Conservation (phyloP, 2,113 vertebrate species). For the Galemys pyrenaicus region DNA sequence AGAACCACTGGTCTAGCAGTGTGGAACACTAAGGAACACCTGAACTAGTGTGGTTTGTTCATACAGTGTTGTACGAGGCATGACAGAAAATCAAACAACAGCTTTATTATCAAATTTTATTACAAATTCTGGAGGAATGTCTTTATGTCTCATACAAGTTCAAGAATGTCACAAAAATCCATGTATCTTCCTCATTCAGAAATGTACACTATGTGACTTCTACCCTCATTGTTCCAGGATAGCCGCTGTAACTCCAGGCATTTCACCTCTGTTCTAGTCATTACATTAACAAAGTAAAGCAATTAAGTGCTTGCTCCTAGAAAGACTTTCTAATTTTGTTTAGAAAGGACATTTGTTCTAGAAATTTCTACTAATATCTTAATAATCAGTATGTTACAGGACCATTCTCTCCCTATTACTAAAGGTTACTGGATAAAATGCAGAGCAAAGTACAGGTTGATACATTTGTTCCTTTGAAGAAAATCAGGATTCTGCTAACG, state of each 20-base stretch:
- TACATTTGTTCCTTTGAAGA: neutral
- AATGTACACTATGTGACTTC: neutral
- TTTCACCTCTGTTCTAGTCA: neutral
- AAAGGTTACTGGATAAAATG: neutral
- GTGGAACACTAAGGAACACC: neutral
- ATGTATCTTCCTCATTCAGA: too few relatives aligned
- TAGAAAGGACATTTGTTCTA: neutral
- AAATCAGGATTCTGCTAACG: neutral
- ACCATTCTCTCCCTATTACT: neutral
- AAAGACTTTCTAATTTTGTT: neutral
- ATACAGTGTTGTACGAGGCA: neutral
- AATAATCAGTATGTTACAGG: neutral
- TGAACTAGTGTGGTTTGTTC: neutral
- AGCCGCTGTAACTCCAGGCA: neutral
- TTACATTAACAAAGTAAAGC: neutral
- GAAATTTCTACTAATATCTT: neutral
- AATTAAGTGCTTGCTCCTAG: neutral
- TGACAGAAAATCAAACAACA: neutral
- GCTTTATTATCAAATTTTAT: too few relatives aligned
- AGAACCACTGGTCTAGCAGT: rapidly evolving
- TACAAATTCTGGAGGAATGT: neutral
- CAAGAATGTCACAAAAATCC: neutral
- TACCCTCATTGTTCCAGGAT: neutral
- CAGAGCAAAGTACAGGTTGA: neutral
- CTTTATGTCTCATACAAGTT: neutral